Evolutionary conservation across 2,113 vertebrate species (phyloP), one percentile per base, ranked within the genome.

Genomic region (Eurystomus gularis): DNA sequence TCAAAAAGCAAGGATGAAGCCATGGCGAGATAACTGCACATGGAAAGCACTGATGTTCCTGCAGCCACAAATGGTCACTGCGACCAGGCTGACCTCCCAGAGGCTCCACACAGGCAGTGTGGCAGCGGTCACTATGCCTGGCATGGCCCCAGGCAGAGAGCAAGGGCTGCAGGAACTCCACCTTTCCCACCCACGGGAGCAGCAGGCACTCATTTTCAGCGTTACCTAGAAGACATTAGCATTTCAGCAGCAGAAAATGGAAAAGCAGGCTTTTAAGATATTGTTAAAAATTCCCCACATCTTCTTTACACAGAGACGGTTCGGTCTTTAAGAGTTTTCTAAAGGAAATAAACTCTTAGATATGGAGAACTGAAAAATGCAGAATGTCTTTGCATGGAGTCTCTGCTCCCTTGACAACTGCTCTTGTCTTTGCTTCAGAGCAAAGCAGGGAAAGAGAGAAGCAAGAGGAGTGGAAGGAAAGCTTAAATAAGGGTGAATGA

Each of bases 161-260:
- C 11, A 72, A 82, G 66, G 60, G 55, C 28, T 0, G 1, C 70
- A 79, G 61, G 37, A 88, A 92, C 35, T 29, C 65, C 44, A 55
- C 8, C 46, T 35, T 40, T 58, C 24, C 37, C 48, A 85, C 11
- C 8, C 65, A 51, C 0, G 2, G 65, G 21, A 87, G 57, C 4
- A 9, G 58, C 54, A 86, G 51, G 40, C 52, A 62, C 24, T 76
- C 19, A 58, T 73, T 85, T 87, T 66, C 40, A 86, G 62, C 1
- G 1, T 19, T 88, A 70, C 57, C 48, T 72, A 94, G n/a, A 84
- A 55, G 37, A 72, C 55, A 82, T 82, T 88, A 94, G 86, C 79
- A 79, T 86, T 90, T 95, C 65, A 96, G 93, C 52, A 71, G 92
- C 14, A 88, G 81, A 80, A 94, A 90, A 40, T 11, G 9, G 25